Evolutionary conservation across 2,888 invertebrate genomes (phyloP).

Genomic region (Idaea biselata): DNA sequence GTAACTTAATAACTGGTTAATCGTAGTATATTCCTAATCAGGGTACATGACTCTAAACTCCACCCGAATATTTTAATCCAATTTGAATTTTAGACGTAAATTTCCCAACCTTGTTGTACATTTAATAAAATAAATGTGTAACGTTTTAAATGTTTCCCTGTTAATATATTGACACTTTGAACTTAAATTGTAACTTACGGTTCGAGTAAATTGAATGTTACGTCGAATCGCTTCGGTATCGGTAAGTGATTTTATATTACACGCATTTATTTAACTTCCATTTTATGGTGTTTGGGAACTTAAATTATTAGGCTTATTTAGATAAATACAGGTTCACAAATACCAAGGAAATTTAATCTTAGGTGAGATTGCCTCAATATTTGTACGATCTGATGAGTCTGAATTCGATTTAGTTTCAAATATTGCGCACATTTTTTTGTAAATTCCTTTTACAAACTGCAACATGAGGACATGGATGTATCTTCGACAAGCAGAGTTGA

Average conservation of each 20-base stretch:
- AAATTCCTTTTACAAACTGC: background rate
- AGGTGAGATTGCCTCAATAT: background rate
- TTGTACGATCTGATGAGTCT: background rate
- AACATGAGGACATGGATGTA: too few relatives aligned
- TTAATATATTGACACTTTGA: slow-evolving; percentile 4
- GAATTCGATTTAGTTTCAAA: background rate
- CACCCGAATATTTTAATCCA: slow-evolving; percentile 8
- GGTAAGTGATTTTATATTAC: slow-evolving; percentile 1
- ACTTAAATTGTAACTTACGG: slow-evolving; percentile 1
- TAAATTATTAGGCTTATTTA: background rate
- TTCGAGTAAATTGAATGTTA: background rate
- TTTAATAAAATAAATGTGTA: slow-evolving; percentile 2
- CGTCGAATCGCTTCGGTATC: background rate
- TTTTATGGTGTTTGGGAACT: background rate
- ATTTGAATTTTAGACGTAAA: slow-evolving; percentile 1
- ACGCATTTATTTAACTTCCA: background rate
- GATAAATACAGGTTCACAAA: background rate
- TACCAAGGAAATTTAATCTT: background rate
- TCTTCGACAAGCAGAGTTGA: too few relatives aligned
- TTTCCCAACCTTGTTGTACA: background rate
- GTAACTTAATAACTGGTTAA: background rate
- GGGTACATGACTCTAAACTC: background rate
- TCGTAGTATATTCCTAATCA: background rate
- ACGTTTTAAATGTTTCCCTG: background rate
- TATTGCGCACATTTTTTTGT: background rate